Evolutionary conservation across 2,113 vertebrate genomes (phyloP).

Genomic region (Sus scrofa): DNA sequence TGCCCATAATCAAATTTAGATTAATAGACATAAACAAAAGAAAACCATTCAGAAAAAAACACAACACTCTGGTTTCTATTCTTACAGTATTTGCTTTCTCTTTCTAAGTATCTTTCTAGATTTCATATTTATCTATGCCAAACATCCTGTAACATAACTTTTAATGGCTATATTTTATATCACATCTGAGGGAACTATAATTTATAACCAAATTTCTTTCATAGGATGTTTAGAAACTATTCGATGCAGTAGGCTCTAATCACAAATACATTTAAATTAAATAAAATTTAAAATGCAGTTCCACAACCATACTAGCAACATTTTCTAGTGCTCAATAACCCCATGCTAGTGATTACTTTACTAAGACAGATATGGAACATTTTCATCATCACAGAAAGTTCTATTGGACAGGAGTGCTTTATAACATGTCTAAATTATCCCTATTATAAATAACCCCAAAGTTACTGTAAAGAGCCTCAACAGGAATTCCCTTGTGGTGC

Average conservation of each 20-base stretch:
- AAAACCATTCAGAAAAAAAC: neutral
- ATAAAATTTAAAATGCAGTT: neutral
- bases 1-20: neutral
- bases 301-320: neutral
- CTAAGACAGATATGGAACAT: neutral
- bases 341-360: neutral
- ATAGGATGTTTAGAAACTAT: neutral
- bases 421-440: constrained; percentile 25
- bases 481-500: no score
- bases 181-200: neutral
- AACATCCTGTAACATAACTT: neutral
- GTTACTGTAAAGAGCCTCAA: neutral
- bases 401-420: neutral
- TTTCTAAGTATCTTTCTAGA: neutral
- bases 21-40: neutral
- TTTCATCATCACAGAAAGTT: constrained; percentile 5
- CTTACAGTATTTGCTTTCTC: neutral
- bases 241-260: neutral
- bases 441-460: neutral
- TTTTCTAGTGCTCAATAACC: neutral
- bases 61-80: neutral
- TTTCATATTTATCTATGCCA: constrained; percentile 12
- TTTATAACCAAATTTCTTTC: constrained; percentile 29
- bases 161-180: neutral
- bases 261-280: neutral